Evolutionary conservation across 2,797 vertebrate genomes (phyloP), one percentile per base, ranked within the genome.

Genomic region (Lacerta viridis): DNA sequence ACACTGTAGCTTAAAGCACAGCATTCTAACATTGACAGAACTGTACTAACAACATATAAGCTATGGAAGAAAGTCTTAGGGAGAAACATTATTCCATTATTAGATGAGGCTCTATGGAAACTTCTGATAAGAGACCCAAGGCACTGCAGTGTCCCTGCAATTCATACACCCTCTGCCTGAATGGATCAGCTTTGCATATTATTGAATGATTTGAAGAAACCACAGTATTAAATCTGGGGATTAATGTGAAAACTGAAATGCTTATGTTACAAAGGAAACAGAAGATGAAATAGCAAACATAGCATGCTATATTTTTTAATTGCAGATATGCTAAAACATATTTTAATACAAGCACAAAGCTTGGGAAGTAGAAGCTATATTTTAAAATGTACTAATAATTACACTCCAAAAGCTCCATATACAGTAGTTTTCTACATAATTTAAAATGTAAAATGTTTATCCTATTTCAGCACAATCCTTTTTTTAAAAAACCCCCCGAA

Each of bases 391-490:
- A 69, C n/a, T n/a, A 74, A 77, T 74, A 89, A 80, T 69, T 46
- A 66, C 55, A 11, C 25, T 27, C 2, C 18, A 69, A 88, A 89
- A 17, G 84, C 1, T 29, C 2, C 23, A 71, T 27, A 79, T 87
- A 33, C 33, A 33, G 33, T 33, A 20, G 33, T 81, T 74, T 79
- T 13, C 5, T 83, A 39, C n/a, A 76, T 15, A 11, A 79, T 79
- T 91, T 82, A 82, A 87, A 93, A 90, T 75, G 71, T 41, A 50
- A 80, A 74, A 68, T 55, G 92, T 80, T 88, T 74, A 39, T 27
- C 8, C 25, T 82, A 72, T 66, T 13, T 15, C n/a, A 85, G 66
- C 29, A 74, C 83, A 82, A 84, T 39, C 27, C 69, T 39, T n/a
- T 89, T 82, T 77, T 3, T 25, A 68, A 43, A 84, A n/a, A 33